phyloP scores from a whole-genome alignment of 2,113 vertebrate species.

The Myrmecobius fasciatus region DNA sequence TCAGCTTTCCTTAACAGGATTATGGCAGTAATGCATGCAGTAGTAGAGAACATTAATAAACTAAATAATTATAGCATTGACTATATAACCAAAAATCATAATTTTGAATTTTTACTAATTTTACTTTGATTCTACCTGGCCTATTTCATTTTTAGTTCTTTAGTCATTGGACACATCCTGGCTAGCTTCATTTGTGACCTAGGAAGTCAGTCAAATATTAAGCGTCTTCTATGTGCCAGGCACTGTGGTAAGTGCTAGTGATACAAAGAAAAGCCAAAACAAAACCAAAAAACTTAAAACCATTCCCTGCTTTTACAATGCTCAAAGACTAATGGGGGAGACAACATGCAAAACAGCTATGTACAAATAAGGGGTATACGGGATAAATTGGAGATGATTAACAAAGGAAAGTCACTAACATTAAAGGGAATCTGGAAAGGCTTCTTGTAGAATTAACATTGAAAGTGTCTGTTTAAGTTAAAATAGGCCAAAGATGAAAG shows the following conservation, averaged over 20 bases:
- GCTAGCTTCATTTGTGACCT: constrained; percentile 3
- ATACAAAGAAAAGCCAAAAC: neutral
- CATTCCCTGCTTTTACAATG: neutral
- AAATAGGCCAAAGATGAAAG: constrained; percentile 24
- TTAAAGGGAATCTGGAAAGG: neutral
- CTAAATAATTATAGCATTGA: neutral
- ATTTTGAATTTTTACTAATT: constrained; percentile 41
- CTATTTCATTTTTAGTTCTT: constrained; percentile 45
- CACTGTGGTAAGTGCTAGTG: neutral
- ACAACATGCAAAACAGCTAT: neutral
- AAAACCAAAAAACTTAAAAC: neutral
- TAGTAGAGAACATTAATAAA: neutral
- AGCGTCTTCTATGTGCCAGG: neutral
- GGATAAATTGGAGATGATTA: neutral
- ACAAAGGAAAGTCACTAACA: neutral
- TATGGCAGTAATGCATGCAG: neutral
- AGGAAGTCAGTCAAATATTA: neutral
- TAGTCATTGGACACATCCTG: neutral
- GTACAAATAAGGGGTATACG: neutral
- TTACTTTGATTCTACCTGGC: constrained; percentile 48
- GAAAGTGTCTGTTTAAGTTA: constrained; percentile 54
- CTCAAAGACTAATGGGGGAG: neutral
- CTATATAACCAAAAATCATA: neutral
- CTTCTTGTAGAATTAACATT: constrained; percentile 8
- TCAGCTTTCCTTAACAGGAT: neutral